phyloP scores from a whole-genome alignment of 2,888 invertebrate genomes.

The Lymantria monacha region DNA sequence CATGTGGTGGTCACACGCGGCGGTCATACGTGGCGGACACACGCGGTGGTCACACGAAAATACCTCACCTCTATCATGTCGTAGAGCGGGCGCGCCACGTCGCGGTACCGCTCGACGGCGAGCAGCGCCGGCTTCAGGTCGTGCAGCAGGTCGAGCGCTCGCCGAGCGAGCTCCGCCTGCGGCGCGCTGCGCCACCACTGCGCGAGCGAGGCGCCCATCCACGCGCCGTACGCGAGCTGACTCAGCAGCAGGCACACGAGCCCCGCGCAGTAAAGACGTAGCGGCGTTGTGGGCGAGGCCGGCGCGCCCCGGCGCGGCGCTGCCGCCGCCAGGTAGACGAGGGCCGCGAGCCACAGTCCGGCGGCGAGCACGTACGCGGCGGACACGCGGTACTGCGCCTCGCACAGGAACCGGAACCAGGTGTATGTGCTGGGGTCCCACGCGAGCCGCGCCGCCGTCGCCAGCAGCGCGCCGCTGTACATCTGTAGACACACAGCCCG shows the following conservation, averaged over 20 bases:
- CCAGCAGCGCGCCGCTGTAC: slow-evolving; percentile 77
- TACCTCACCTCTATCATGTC: slow-evolving; percentile 72
- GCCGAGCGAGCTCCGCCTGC: slow-evolving; percentile 72
- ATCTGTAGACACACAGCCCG: slow-evolving; percentile 55
- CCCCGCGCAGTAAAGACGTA: slow-evolving; percentile 52
- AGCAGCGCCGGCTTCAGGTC: slow-evolving; percentile 75
- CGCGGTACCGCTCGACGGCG: slow-evolving; percentile 66
- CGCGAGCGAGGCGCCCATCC: slow-evolving; percentile 71
- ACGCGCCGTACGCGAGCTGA: slow-evolving; percentile 73
- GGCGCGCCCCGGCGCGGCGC: slow-evolving; percentile 33
- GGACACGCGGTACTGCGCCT: slow-evolving; percentile 73
- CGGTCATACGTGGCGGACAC: no score
- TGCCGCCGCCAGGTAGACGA: slow-evolving; percentile 64
- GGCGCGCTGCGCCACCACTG: slow-evolving; percentile 72
- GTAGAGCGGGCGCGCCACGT: slow-evolving; percentile 64
- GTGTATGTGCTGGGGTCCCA: slow-evolving; percentile 79
- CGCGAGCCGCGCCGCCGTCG: slow-evolving; percentile 76
- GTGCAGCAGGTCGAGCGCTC: slow-evolving; percentile 68
- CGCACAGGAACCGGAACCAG: slow-evolving; percentile 77
- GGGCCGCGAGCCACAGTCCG: slow-evolving; percentile 70
- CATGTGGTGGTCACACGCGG: no score
- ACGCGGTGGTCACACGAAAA: no score
- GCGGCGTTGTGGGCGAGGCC: not conserved
- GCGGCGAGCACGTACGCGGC: slow-evolving; percentile 69
- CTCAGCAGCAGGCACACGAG: slow-evolving; percentile 64